Base-by-base conservation (phyloP, 2,113 vertebrate genomes). In the Upupa epops region DNA sequence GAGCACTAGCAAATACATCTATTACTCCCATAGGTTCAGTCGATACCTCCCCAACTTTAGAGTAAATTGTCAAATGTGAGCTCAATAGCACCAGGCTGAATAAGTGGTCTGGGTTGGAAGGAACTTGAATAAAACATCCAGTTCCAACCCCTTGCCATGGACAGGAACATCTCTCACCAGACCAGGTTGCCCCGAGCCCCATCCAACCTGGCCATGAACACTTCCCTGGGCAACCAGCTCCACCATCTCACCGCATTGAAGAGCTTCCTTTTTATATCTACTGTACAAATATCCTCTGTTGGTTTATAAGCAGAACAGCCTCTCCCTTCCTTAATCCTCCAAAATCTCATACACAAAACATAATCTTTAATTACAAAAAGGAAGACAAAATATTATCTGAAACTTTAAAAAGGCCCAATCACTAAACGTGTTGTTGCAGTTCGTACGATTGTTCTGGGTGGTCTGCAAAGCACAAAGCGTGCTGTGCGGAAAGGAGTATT, bases 401-500 rank as follows among this genome's bases (percentile, higher is more conserved):
- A 75, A 69, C 66, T 82, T 92, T 58, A n/a, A 87, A 75, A 87
- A 74, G 60, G 46, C 8, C 31, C 8, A 42, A 69, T 72, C 59
- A 61, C 63, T 70, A 61, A 46, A n/a, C 6, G 17, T 16, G 29
- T 29, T 40, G n/a, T 86, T 56, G 8, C 51, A 58, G 78, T 56
- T 75, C 64, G n/a, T 83, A 40, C 64, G 83, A 58, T 81, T 93
- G 75, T 84, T 77, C 90, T 92, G 86, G 83, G 92, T 93, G 93
- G 90, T 90, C 92, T 81, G 49, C 8, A 42, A 90, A 93, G 83
- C 61, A 77, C 65, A 68, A 56, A 56, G 49, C 69, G 71, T 58
- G 69, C 76, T 94, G 58, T 60, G 83, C 46, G 81, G 82, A 95
- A 88, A 84, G 60, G 14, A 88, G 32, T 88, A 93, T 95, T 91